Conservation (phyloP, 1,140 invertebrate species). For the Cheumatopsyche charites region DNA sequence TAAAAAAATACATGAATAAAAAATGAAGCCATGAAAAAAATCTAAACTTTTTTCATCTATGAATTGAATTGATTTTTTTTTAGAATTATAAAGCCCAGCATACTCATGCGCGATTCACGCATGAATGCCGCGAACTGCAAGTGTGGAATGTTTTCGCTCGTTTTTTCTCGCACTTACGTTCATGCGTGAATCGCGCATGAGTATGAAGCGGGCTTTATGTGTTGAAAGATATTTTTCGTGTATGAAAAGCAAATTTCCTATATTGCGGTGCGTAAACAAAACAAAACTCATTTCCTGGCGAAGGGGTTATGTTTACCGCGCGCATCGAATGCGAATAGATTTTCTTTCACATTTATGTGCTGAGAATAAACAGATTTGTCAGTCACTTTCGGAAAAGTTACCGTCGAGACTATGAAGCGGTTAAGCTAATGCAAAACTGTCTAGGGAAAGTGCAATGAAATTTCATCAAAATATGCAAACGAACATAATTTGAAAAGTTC, state of each 20-base stretch:
- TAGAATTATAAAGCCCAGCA: no score
- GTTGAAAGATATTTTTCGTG: background rate
- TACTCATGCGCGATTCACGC: no score
- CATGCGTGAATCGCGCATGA: no score
- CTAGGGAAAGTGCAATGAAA: no score
- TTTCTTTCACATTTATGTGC: background rate
- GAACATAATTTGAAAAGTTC: no score
- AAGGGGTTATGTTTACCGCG: conserved; percentile 10
- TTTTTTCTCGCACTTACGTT: no score
- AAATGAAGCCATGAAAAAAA: background rate
- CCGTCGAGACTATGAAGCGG: background rate
- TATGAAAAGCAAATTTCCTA: conserved; percentile 1
- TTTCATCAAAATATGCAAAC: no score
- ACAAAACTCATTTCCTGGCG: conserved; percentile 16
- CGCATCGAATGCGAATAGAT: background rate
- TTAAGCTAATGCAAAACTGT: no score
- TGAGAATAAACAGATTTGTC: conserved; percentile 8
- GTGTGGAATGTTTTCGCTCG: no score
- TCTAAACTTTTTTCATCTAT: background rate
- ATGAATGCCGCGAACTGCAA: no score
- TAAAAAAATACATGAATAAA: no score
- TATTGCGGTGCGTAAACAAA: conserved; percentile 23
- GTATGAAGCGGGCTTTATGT: background rate
- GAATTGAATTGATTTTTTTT: no score
- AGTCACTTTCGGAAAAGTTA: background rate